phyloP scores from a whole-genome alignment of 1,140 invertebrate genomes.

The Polypedilum pembai region DNA sequence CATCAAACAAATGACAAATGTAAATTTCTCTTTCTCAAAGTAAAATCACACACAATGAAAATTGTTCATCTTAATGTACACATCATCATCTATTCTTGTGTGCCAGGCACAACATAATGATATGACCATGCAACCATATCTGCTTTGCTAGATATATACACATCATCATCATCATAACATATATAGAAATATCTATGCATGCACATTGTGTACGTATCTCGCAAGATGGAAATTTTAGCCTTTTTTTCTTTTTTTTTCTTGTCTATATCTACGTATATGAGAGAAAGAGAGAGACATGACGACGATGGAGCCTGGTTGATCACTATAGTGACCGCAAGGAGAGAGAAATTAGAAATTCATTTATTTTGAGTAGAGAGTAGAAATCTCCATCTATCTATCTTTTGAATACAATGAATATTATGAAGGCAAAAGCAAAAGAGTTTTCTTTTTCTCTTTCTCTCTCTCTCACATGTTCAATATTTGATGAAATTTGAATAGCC shows the following conservation, averaged over 20 bases:
- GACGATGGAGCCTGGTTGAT: background rate
- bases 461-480: slow-evolving; percentile 21
- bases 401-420: background rate
- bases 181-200: too few species aligned
- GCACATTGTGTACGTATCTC: too few species aligned
- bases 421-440: background rate
- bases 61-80: slow-evolving; percentile 18
- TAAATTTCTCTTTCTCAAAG: background rate
- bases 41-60: background rate
- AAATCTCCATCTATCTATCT: too few species aligned
- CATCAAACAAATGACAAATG: slow-evolving; percentile 6
- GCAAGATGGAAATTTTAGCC: too few species aligned
- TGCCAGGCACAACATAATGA: background rate
- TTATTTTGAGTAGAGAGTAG: background rate
- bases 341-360: slow-evolving; percentile 17
- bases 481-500: slow-evolving; percentile 28
- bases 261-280: background rate
- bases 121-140: background rate
- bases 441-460: too few species aligned
- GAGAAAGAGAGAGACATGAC: background rate
- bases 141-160: background rate
- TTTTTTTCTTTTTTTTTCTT: too few species aligned
- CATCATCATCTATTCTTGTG: background rate
- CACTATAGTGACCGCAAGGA: slow-evolving; percentile 16
- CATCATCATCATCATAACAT: too few species aligned